Conservation (phyloP, 30 jellyfish, hydroid and myxozoan genomes). For the Catostylus mosaicus region DNA sequence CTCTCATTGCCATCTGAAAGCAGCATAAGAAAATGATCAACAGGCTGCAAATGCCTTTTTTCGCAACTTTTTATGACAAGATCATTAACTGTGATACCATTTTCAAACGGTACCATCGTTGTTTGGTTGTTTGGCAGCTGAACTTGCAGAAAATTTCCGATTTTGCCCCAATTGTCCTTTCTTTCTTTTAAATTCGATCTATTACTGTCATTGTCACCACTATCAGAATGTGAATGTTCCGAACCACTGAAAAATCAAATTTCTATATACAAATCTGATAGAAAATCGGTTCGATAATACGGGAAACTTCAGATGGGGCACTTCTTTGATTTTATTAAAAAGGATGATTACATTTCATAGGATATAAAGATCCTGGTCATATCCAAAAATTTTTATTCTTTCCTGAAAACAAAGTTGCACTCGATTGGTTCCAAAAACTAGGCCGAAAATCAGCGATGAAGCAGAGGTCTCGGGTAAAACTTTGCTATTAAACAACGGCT, state of each 20-base stretch:
- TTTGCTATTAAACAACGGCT: too few relatives aligned
- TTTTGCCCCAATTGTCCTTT: constrained; percentile 41
- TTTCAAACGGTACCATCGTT: constrained; percentile 59
- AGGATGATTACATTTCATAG: too few relatives aligned
- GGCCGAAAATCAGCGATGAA: too few relatives aligned
- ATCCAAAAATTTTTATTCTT: too few relatives aligned
- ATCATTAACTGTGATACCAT: constrained; percentile 65
- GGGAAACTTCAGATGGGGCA: too few relatives aligned
- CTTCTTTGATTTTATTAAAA: too few relatives aligned
- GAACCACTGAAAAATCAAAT: constrained; percentile 20
- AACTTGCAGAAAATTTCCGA: constrained; percentile 69
- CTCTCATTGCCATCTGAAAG: constrained; percentile 77
- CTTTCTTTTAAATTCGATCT: constrained; percentile 41
- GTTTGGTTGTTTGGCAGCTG: constrained; percentile 82
- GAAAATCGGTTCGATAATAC: too few relatives aligned
- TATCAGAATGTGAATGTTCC: constrained; percentile 34
- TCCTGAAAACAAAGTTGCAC: too few relatives aligned
- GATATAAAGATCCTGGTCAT: too few relatives aligned
- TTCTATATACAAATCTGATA: too few relatives aligned
- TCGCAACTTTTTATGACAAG: constrained; percentile 69
- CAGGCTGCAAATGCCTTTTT: constrained; percentile 63
- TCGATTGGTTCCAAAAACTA: too few relatives aligned
- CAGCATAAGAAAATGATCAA: constrained; percentile 80
- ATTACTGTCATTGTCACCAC: constrained; percentile 80
- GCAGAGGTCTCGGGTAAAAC: too few relatives aligned